phyloP scores from a whole-genome alignment of 1,140 invertebrate genomes.

The Megalonaias nervosa region DNA sequence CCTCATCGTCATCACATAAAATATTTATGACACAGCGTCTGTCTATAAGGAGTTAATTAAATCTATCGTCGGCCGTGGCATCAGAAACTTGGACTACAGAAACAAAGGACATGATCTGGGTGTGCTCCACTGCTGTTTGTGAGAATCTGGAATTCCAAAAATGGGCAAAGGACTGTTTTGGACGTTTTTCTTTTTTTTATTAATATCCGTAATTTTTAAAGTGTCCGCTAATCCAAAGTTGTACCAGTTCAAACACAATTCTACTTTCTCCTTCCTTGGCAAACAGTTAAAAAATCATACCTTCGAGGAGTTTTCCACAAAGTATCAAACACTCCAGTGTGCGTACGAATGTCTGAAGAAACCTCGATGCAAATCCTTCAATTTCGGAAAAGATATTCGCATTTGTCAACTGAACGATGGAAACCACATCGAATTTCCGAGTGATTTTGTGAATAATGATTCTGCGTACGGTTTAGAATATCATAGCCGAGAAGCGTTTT shows the following conservation, averaged over 20 bases:
- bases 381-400: constrained; percentile 5
- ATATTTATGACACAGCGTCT: too few species aligned
- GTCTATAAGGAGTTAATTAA: too few species aligned
- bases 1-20: too few species aligned
- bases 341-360: constrained; percentile 33
- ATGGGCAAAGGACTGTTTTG: too few species aligned
- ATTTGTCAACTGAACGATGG: constrained; percentile 28
- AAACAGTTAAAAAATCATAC: constrained; percentile 15
- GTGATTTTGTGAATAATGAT: background rate
- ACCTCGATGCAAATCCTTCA: constrained; percentile 22
- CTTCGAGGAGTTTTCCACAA: constrained; percentile 32
- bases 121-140: too few species aligned
- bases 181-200: too few species aligned
- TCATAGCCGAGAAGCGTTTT: constrained; percentile 15
- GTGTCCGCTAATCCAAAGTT: constrained; percentile 7
- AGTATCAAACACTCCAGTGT: constrained; percentile 26
- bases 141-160: too few species aligned
- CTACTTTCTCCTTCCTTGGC: constrained; percentile 21
- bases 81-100: too few species aligned
- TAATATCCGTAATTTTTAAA: too few species aligned
- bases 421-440: constrained; percentile 8
- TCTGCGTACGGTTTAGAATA: constrained; percentile 8
- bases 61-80: too few species aligned
- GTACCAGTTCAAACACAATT: constrained; percentile 23
- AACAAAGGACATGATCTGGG: too few species aligned